Evolutionary conservation across 1,140 invertebrate genomes (phyloP), one percentile per base, ranked within the genome.

Genomic region (Venustaconcha ellipsiformis): DNA sequence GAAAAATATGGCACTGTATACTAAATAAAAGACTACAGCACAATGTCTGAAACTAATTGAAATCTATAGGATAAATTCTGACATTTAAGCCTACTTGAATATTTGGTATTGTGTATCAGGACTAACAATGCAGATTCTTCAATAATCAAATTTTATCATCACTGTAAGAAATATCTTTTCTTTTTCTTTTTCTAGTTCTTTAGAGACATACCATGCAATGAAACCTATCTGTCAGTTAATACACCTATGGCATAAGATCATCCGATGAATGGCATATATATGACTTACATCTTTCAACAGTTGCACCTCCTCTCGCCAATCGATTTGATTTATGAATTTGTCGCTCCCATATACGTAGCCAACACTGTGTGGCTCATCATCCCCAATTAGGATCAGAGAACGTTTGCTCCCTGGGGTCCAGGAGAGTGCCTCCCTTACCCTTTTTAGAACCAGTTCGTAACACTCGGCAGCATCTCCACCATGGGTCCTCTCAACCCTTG

Each of bases 321-420:
- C 78, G 26, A 88, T 80, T 23, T 82, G 69, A 70, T 76, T 70
- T 3, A 67, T 64, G 68, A 80, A 75, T 8, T 72, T 74, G 13
- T 67, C 78, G 20, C 79, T 80, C 12, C 68, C 59, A 58, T 86
- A 80, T 12, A 14, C 70, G 58, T 83, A 84, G 14, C 75, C 78
- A 26, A 78, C 72, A 56, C 77, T 76, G 71, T 88, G 87, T 2
- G 87, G 87, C 14, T 56, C 62, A 23, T 84, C 78, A 67, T 88
- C 87, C 1, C 87, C 84, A n/a, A 88, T 87, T 72, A 87, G 80
- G 57, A 88, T 82, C 26, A 88, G 75, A 1, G 82, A 72, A 2
- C 86, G 76, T 69, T 85, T 79, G 30, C 80, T 81, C 15, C 84
- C 87, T 4, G 84, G 81, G 14, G 83, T 85, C 86, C 86, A 87